A percentile compares a stretch with the other conserved stretches of the same genome.
These are phyloP conservation scores for Dorcus hopei DNA, from an alignment of 2,888 invertebrate species.

Conservation along the genomic window DNA sequence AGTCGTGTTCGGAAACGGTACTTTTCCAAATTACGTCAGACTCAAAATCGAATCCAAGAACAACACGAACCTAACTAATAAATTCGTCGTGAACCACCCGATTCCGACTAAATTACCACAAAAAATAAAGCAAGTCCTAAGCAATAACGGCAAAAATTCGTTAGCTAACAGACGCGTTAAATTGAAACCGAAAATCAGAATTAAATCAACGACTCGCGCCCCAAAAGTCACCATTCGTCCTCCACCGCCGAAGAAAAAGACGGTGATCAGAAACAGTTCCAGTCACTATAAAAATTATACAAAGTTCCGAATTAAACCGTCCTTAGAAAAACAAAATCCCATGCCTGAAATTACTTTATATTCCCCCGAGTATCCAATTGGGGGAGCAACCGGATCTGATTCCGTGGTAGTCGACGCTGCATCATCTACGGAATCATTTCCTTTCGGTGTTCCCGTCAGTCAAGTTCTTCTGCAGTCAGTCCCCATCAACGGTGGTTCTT, in stretches of 20 bases:
- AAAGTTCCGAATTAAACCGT: slow-evolving; percentile 9
- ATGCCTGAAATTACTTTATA: slow-evolving; percentile 8
- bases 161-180: no score
- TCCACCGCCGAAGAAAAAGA: neutral
- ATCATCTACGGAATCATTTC: neutral
- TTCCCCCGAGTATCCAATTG: slow-evolving; percentile 9
- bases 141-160: no score
- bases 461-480: slow-evolving; percentile 14
- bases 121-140: slow-evolving; percentile 14
- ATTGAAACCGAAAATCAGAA: slow-evolving; percentile 16
- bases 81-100: slow-evolving; percentile 49
- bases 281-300: slow-evolving; percentile 20
- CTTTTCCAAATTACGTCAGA: neutral
- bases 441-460: slow-evolving; percentile 7
- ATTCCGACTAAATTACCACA: slow-evolving; percentile 20
- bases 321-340: slow-evolving; percentile 12
- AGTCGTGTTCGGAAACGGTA: neutral
- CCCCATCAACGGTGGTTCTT: neutral
- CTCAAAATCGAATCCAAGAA: slow-evolving; percentile 12
- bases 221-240: neutral
- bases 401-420: neutral
- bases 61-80: slow-evolving; percentile 19
- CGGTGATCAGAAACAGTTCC: slow-evolving; percentile 6
- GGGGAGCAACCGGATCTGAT: neutral
- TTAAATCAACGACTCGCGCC: neutral